A percentile compares a stretch with the other conserved stretches of the same genome.
These are phyloP conservation scores for Drosophila trichaetosa DNA, from an alignment of 2,888 invertebrate species.

Conservation along the genomic window DNA sequence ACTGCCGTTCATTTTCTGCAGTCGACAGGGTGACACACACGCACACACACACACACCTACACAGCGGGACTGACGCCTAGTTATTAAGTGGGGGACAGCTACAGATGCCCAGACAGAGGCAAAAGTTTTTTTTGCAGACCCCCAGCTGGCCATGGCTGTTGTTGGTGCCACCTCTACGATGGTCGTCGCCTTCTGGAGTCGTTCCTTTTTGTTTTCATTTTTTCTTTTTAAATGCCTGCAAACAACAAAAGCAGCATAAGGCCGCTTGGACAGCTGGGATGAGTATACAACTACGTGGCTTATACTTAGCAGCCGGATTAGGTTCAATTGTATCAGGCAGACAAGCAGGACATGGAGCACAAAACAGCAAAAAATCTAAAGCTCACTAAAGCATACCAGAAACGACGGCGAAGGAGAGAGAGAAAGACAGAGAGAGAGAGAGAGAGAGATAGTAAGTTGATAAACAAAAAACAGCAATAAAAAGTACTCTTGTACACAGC, in stretches of 20 bases:
- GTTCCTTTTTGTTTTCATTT: conserved; percentile 25
- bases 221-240: conserved; percentile 72
- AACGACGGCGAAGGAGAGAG: conserved; percentile 7
- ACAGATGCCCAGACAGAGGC: conserved; percentile 47
- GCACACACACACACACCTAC: conserved; percentile 7
- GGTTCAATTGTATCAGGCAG: conserved; percentile 74
- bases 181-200: conserved; percentile 15
- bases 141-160: conserved; percentile 34
- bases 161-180: conserved; percentile 21
- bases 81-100: conserved; percentile 60
- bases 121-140: conserved; percentile 73
- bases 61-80: conserved; percentile 54
- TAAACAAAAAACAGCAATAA: conserved; percentile 33
- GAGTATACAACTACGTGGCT: conserved; percentile 79
- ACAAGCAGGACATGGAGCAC: conserved; percentile 32
- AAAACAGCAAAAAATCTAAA: conserved; percentile 31
- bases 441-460: conserved; percentile 20
- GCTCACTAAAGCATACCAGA: conserved; percentile 34
- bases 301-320: conserved; percentile 80
- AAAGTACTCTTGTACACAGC: conserved; percentile 72
- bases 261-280: conserved; percentile 79
- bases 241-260: conserved; percentile 80
- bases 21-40: conserved; percentile 55
- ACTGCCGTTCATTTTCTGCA: conserved; percentile 61
- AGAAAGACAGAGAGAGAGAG: conserved; percentile 7